Evolutionary conservation across 92 coral and sea anemone species (phyloP), one percentile per base, ranked within the genome.

Genomic region (Phenganax stokvisi): DNA sequence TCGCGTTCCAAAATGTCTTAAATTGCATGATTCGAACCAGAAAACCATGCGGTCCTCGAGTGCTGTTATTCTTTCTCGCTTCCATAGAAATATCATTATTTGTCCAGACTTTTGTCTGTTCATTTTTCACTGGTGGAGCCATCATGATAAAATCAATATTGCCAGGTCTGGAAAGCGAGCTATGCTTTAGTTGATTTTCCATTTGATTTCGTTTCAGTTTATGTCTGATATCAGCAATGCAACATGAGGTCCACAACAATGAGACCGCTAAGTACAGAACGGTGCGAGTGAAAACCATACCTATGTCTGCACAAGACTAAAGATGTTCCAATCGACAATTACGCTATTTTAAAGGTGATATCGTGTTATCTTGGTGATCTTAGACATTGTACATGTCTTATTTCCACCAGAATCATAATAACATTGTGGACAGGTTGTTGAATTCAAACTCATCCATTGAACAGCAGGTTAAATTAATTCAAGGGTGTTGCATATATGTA

Each of bases 81-180:
- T 20, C 17, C 56, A 59, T 10, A 31, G 59, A 17, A 53, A 51
- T 61, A 78, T 61, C 61, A 0, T 6, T 37, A 27, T 11, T 57
- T 31, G 31, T 76, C 54, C 13, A 17, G 8, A 63, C 59, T 30
- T 76, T 76, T 10, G 29, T 12, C 13, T 13, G 17, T 37, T 51
- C 53, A 57, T 20, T 15, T 7, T 57, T 59, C 58, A 62, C 27
- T 63, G 65, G 82, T 11, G 82, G 72, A 61, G 82, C 82, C 82
- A 78, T 78, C 82, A 78, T 64, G 10, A 78, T 78, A 63, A 61
- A 78, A 63, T 78, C 82, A 47, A 78, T 78, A 56, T 78, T 66
- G 8, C 12, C 47, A 25, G 72, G 47, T 20, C 47, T 66, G 72
- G 72, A 25, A 25, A 66, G 72, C 47, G 51, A 66, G 15, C 31